Conservation (phyloP, 1,140 invertebrate species). For the Vanessa tameamea region DNA sequence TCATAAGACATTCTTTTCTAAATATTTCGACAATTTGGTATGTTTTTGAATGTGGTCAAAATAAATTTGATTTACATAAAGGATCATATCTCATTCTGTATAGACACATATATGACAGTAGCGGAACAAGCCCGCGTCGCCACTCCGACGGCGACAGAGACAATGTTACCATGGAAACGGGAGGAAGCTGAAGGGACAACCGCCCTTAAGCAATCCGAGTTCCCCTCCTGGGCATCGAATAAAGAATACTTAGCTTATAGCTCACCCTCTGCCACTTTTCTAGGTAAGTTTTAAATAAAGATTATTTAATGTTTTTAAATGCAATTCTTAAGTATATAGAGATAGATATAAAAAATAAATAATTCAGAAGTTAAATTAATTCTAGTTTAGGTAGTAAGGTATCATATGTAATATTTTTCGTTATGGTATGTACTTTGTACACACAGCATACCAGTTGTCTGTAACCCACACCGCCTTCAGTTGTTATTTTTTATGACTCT, state of each 20-base stretch:
- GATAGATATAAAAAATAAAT: not conserved
- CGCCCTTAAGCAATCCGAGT: slow-evolving; percentile 92
- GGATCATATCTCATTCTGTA: not conserved
- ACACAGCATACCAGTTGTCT: not conserved
- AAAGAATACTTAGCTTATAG: slow-evolving; percentile 95
- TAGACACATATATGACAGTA: slow-evolving; percentile 71
- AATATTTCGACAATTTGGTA: not conserved
- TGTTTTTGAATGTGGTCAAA: no score
- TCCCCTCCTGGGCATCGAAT: slow-evolving; percentile 95
- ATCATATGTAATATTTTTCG: not conserved
- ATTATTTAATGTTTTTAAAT: not conserved
- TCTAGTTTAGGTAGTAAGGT: not conserved
- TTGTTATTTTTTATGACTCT: no score
- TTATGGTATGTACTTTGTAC: not conserved
- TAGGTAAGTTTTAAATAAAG: slow-evolving; percentile 82
- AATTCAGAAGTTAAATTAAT: not conserved
- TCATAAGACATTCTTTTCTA: not conserved
- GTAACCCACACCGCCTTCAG: not conserved
- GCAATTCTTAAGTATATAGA: not conserved
- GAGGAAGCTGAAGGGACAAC: slow-evolving; percentile 85
- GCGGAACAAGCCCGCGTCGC: slow-evolving; percentile 86
- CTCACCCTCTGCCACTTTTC: slow-evolving; percentile 93
- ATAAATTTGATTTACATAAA: not conserved
- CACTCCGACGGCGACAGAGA: slow-evolving; percentile 91
- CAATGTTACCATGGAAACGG: slow-evolving; percentile 93